Percentiles rank a stretch among this genome's conserved stretches.
phyloP scores from a whole-genome alignment of 1,140 invertebrate genomes.

The Drosophila lacteicornis region DNA sequence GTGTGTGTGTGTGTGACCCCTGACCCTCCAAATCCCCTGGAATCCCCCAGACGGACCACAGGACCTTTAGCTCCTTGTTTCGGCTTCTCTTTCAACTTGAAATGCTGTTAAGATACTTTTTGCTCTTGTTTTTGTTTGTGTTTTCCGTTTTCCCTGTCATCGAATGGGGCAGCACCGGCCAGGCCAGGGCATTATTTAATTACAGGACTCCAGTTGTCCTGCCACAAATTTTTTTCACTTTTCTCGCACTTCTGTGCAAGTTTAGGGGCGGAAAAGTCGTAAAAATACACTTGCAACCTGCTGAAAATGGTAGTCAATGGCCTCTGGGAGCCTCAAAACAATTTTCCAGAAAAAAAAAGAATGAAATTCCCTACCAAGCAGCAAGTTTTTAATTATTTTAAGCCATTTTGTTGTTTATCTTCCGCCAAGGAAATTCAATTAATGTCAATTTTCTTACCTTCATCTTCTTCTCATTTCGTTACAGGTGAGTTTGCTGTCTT shows the following conservation, averaged over 20 bases:
- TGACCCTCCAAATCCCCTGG: slow-evolving; percentile 19
- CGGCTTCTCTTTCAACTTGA: slow-evolving; percentile 61
- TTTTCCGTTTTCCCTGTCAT: slow-evolving; percentile 13
- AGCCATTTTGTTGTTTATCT: slow-evolving; percentile 18
- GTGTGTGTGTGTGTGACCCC: slow-evolving; percentile 41
- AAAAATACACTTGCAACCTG: slow-evolving; percentile 68
- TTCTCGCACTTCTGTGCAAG: slow-evolving; percentile 6
- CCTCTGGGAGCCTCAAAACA: slow-evolving; percentile 71
- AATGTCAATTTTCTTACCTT: slow-evolving; percentile 47
- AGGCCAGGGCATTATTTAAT: slow-evolving; percentile 48
- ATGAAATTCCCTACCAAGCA: slow-evolving; percentile 7
- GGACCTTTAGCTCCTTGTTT: slow-evolving; percentile 21
- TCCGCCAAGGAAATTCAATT: slow-evolving; percentile 34
- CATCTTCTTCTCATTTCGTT: slow-evolving; percentile 26
- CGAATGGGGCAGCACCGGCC: background rate
- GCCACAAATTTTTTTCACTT: slow-evolving; percentile 27
- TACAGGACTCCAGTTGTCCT: slow-evolving; percentile 51
- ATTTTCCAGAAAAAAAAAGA: slow-evolving; percentile 42
- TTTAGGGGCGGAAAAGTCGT: slow-evolving; percentile 28
- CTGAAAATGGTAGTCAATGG: slow-evolving; percentile 44
- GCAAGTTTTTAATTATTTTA: slow-evolving; percentile 75
- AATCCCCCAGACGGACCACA: slow-evolving; percentile 10
- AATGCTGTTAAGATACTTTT: slow-evolving; percentile 75
- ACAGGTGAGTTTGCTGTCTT: slow-evolving; percentile 58
- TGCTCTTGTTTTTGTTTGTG: slow-evolving; percentile 36